A percentile compares a stretch with the other conserved stretches of the same genome.
These are phyloP conservation scores for Athene noctua DNA, from an alignment of 2,113 vertebrate genomes.

Conservation along the genomic window DNA sequence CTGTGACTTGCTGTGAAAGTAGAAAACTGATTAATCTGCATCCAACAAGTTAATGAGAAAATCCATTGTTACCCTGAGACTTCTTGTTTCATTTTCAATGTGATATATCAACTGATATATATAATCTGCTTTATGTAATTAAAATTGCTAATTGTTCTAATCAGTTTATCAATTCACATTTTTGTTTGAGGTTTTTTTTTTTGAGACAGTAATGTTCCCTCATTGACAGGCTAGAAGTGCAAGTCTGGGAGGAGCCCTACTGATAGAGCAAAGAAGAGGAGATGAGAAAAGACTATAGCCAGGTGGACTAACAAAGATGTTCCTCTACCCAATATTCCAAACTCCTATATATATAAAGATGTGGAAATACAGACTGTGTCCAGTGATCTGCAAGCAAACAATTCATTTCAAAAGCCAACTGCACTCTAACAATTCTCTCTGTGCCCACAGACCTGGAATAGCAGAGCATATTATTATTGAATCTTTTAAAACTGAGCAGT, in stretches of 20 bases:
- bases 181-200: not conserved
- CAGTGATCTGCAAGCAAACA: not conserved
- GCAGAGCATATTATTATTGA: not conserved
- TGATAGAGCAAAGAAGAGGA: not conserved
- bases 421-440: not conserved
- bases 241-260: not conserved
- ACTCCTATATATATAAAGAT: not conserved
- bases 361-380: not conserved
- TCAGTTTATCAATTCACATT: not conserved
- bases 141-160: slow-evolving; percentile 5
- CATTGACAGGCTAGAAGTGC: not conserved
- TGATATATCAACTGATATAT: not conserved
- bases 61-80: not conserved
- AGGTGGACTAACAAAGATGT: not conserved
- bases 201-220: not conserved
- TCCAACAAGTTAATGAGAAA: not conserved
- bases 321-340: not conserved
- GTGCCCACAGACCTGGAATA: not conserved
- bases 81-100: not conserved
- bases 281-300: not conserved
- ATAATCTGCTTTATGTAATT: slow-evolving; percentile 18
- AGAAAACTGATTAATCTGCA: not conserved
- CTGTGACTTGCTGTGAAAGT: not conserved
- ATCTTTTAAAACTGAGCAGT: not conserved
- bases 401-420: not conserved